Conservation (phyloP, 2,888 invertebrate species). For the Tetranychus truncatus region DNA sequence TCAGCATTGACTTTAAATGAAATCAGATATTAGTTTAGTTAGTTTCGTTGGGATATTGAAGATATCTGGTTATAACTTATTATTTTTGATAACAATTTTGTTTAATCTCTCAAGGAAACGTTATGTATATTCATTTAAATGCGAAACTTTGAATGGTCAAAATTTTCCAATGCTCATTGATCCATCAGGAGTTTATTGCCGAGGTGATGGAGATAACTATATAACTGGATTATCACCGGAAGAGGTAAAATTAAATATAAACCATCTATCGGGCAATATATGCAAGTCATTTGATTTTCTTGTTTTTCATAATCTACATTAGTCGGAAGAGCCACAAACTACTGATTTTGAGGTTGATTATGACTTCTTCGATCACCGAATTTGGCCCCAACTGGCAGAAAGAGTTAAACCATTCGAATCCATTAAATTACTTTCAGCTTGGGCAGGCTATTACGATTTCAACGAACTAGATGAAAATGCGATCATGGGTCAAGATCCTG, state of each 20-base stretch:
- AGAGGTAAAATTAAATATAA: slow-evolving; percentile 10
- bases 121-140: slow-evolving; percentile 55
- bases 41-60: too few species aligned
- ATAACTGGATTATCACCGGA: slow-evolving; percentile 55
- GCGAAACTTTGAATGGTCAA: slow-evolving; percentile 47
- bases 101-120: slow-evolving; percentile 32
- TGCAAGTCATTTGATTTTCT: not conserved
- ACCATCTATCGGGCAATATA: not conserved
- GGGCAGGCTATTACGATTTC: slow-evolving; percentile 73
- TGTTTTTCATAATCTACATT: not conserved
- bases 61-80: too few species aligned
- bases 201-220: slow-evolving; percentile 63
- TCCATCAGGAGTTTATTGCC: slow-evolving; percentile 39
- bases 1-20: too few species aligned
- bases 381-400: slow-evolving; percentile 58
- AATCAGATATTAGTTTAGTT: too few species aligned
- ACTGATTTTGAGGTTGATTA: slow-evolving; percentile 37
- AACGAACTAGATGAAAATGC: slow-evolving; percentile 80
- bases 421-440: slow-evolving; percentile 54
- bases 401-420: slow-evolving; percentile 61
- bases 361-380: slow-evolving; percentile 37
- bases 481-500: slow-evolving; percentile 70
- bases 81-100: too few species aligned
- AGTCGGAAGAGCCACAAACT: slow-evolving; percentile 34
- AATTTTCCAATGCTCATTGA: slow-evolving; percentile 68